A percentile compares a stretch with the other conserved stretches of the same genome.
These are phyloP conservation scores for Ctenochaetus hawaiiensis DNA, from an alignment of 2,797 vertebrate species.

Conservation along the genomic window DNA sequence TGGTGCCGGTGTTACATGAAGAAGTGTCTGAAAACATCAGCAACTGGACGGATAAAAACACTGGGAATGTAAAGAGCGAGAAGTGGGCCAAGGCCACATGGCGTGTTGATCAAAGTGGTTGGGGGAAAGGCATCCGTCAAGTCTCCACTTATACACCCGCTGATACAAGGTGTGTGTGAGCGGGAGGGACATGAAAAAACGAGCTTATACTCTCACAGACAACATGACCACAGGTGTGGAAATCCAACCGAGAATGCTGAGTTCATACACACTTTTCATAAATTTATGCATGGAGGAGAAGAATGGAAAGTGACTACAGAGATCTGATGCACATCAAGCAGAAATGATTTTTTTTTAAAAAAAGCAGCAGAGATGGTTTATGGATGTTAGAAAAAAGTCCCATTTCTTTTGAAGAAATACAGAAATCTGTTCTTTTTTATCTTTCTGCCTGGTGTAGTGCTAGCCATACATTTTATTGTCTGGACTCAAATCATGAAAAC, in stretches of 20 bases:
- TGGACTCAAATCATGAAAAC: constrained; percentile 23
- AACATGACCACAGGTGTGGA: constrained; percentile 43
- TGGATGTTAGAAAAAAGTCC: constrained; percentile 29
- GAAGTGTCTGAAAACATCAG: constrained; percentile 72
- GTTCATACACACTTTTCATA: constrained; percentile 57
- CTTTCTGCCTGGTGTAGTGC: constrained; percentile 6
- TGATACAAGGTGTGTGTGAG: constrained; percentile 65
- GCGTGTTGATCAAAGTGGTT: constrained; percentile 37
- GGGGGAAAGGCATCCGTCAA: constrained; percentile 18
- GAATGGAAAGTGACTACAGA: constrained; percentile 15
- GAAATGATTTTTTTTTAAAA: constrained; percentile 21
- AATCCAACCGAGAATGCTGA: constrained; percentile 34
- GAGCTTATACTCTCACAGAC: constrained; percentile 42
- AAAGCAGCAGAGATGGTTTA: constrained; percentile 9
- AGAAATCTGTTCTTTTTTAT: constrained; percentile 39
- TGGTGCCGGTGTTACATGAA: constrained; percentile 58
- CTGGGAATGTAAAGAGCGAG: constrained; percentile 38
- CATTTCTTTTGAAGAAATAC: constrained; percentile 40
- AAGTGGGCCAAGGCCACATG: constrained; percentile 37
- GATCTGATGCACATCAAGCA: constrained; percentile 32
- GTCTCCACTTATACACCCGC: constrained; percentile 64
- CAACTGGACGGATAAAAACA: constrained; percentile 47
- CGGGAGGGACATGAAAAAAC: constrained; percentile 12
- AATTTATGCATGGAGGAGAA: constrained; percentile 57
- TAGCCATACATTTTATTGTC: constrained; percentile 39